Evolutionary conservation across 1,140 invertebrate species (phyloP).

Genomic region (Drosophila parabipectinata): DNA sequence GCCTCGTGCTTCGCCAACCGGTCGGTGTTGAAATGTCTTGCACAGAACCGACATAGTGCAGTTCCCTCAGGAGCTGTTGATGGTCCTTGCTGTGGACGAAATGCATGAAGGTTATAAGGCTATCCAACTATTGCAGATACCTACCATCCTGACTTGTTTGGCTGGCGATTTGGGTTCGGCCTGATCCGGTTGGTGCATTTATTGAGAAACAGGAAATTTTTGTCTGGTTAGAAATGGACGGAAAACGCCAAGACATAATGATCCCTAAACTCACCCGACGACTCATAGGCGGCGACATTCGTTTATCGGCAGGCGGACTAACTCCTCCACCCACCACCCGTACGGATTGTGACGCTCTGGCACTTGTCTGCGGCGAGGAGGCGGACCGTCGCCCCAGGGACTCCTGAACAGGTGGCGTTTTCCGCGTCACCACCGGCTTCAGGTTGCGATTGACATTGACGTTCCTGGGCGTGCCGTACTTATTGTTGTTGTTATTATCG

Average conservation of each 20-base stretch:
- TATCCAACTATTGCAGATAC: neutral
- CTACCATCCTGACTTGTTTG: conserved; percentile 57
- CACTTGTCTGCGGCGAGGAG: conserved; percentile 11
- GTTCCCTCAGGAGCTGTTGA: conserved; percentile 70
- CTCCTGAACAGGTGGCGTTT: conserved; percentile 46
- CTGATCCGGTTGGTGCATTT: conserved; percentile 14
- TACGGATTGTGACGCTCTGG: neutral
- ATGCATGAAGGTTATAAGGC: neutral
- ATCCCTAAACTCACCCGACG: conserved; percentile 28
- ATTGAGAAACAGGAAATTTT: neutral
- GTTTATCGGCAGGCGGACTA: neutral
- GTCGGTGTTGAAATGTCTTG: conserved; percentile 91
- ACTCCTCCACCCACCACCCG: neutral
- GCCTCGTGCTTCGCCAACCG: conserved; percentile 91
- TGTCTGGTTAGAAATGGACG: neutral
- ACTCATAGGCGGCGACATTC: conserved; percentile 4
- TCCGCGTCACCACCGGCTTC: conserved; percentile 57
- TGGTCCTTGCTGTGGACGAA: neutral
- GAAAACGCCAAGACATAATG: neutral
- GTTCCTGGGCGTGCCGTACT: conserved; percentile 31
- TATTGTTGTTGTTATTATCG: conserved; percentile 61
- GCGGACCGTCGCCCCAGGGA: neutral
- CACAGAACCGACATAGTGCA: conserved; percentile 87
- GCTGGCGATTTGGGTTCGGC: conserved; percentile 53
- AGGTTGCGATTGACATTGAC: conserved; percentile 37